These are phyloP conservation scores for Melanotaenia duboulayi DNA, from an alignment of 2,113 vertebrate species.

Conservation along the genomic window DNA sequence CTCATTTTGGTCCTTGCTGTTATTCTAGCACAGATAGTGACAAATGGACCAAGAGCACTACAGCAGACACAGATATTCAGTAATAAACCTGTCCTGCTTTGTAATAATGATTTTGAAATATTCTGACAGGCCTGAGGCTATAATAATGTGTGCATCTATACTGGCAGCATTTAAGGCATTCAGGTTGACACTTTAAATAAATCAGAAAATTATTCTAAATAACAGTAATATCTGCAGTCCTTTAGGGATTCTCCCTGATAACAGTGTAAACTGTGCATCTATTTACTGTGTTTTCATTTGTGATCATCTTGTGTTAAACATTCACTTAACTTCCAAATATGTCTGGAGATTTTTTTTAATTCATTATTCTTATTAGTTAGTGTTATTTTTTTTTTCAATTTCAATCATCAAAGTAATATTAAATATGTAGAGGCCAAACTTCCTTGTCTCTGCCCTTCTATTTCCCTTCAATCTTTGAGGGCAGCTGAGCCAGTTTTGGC, in stretches of 20 bases:
- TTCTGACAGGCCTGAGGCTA: slow-evolving; percentile 5
- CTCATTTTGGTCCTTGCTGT: too few species aligned
- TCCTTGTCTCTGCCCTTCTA: not conserved
- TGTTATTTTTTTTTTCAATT: not conserved
- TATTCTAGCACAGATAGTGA: too few species aligned
- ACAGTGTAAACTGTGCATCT: too few species aligned
- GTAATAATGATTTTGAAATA: slow-evolving; percentile 3
- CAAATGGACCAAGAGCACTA: slow-evolving; percentile 6
- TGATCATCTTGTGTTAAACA: slow-evolving; percentile 9
- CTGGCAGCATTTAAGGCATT: slow-evolving; percentile 11
- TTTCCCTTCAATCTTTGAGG: not conserved
- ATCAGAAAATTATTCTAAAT: slow-evolving; percentile 33
- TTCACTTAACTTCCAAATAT: not conserved
- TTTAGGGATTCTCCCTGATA: slow-evolving; percentile 15
- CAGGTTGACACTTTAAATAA: slow-evolving; percentile 33
- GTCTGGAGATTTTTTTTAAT: slow-evolving; percentile 7
- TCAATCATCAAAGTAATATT: slow-evolving; percentile 31
- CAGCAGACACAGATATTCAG: not conserved
- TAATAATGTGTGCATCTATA: slow-evolving; percentile 26
- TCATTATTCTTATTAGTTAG: too few species aligned
- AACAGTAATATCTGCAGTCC: slow-evolving; percentile 31
- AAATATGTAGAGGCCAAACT: slow-evolving; percentile 18
- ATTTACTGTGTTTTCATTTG: slow-evolving; percentile 9
- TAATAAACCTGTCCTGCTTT: slow-evolving; percentile 1
- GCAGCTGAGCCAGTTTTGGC: slow-evolving; percentile 2